These are phyloP conservation scores for Ceyx cyanopectus DNA, from an alignment of 2,113 vertebrate species.

Conservation along the genomic window DNA sequence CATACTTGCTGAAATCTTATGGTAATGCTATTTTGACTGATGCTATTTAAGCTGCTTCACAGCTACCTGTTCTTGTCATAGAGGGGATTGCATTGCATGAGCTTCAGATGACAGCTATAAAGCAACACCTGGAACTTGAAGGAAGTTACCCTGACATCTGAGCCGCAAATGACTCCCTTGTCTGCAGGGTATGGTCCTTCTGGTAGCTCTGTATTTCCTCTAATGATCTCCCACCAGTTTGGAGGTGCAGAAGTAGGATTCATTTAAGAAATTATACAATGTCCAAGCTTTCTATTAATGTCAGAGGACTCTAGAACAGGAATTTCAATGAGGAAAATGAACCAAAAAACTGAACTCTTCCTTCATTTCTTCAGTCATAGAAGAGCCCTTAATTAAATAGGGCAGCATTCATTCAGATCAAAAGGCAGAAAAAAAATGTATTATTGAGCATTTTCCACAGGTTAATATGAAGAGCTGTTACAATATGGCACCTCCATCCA, in stretches of 20 bases:
- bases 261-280: not conserved
- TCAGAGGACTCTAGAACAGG: not conserved
- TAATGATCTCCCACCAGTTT: not conserved
- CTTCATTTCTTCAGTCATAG: not conserved
- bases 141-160: not conserved
- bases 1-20: not conserved
- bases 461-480: not conserved
- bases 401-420: not conserved
- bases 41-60: not conserved
- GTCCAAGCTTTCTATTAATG: not conserved
- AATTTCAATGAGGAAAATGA: not conserved
- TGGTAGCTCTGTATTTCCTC: not conserved
- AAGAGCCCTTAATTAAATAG: not conserved
- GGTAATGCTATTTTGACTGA: not conserved
- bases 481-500: not conserved
- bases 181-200: not conserved
- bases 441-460: not conserved
- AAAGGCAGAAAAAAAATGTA: not conserved
- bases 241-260: not conserved
- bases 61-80: not conserved
- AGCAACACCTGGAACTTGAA: not conserved
- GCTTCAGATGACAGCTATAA: not conserved
- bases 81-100: not conserved
- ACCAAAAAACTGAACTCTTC: not conserved
- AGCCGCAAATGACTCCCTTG: not conserved